Evolutionary conservation across 2,113 vertebrate genomes (phyloP).

Genomic region (Osmerus mordax): DNA sequence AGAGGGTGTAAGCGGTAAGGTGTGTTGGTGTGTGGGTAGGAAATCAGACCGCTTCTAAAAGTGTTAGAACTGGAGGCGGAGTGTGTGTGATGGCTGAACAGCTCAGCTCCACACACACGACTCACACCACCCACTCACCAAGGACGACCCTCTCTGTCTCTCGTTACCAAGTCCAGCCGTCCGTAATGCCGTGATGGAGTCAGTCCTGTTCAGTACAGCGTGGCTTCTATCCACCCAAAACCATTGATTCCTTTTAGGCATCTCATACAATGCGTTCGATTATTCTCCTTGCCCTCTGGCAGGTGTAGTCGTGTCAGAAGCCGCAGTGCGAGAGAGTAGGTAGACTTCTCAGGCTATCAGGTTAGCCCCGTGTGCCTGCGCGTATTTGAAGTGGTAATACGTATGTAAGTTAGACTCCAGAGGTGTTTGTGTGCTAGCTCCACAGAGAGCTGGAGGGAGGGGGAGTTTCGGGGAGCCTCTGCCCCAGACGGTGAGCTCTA

Average conservation of each 20-base stretch:
- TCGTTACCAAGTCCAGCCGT: too few relatives aligned
- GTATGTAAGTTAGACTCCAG: background rate
- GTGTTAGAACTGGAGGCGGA: too few relatives aligned
- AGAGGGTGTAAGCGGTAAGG: background rate
- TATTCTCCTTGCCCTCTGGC: background rate
- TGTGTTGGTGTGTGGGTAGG: background rate
- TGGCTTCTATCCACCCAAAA: too few relatives aligned
- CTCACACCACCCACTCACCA: background rate
- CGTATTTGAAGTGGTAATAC: background rate
- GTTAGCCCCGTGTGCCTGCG: background rate
- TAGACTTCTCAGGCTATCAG: background rate
- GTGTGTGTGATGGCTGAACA: background rate
- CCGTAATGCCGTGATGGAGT: too few relatives aligned
- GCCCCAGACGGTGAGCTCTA: conserved; percentile 5
- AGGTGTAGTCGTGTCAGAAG: too few relatives aligned
- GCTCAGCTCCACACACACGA: background rate
- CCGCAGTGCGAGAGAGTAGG: background rate
- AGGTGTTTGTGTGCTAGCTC: background rate
- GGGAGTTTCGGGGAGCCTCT: background rate
- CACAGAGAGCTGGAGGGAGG: background rate
- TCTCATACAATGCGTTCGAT: too few relatives aligned
- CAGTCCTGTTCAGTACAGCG: too few relatives aligned
- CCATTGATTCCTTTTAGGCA: too few relatives aligned
- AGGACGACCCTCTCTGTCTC: too few relatives aligned
- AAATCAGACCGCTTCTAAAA: too few relatives aligned